Percentiles rank a stretch among this genome's conserved stretches.
Conservation (phyloP, 2,113 vertebrate species). For the Dendropsophus ebraccatus region DNA sequence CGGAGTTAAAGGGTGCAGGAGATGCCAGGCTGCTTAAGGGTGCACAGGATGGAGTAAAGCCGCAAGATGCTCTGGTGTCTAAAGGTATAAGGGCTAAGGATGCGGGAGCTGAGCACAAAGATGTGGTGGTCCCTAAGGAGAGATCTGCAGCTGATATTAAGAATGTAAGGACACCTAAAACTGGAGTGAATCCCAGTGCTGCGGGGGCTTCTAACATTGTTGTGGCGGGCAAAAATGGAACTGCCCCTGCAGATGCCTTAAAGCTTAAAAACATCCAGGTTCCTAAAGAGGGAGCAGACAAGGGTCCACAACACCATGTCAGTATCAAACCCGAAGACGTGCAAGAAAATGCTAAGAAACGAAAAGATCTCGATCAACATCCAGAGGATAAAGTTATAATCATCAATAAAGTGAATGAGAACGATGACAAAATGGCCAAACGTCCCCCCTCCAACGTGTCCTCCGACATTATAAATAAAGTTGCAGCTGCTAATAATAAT, state of each 20-base stretch:
- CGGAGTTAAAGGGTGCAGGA: neutral
- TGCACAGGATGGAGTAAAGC: neutral
- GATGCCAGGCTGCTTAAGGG: neutral
- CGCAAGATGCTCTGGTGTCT: neutral
- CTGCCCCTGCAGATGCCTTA: neutral
- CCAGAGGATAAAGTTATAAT: constrained; percentile 12
- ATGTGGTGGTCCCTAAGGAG: too few species aligned
- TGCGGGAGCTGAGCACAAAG: neutral
- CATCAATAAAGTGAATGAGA: constrained; percentile 5
- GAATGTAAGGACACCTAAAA: neutral
- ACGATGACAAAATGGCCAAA: neutral
- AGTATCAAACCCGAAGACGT: neutral
- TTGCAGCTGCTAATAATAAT: neutral
- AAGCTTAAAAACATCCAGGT: neutral
- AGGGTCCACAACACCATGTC: neutral
- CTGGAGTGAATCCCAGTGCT: neutral
- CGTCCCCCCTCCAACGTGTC: neutral
- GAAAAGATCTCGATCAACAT: neutral
- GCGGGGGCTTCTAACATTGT: neutral
- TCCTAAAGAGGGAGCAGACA: neutral
- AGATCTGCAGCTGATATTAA: neutral
- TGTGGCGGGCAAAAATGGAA: neutral
- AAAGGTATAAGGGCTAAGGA: too few species aligned
- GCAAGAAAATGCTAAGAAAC: neutral
- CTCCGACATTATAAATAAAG: neutral